Base-by-base conservation (phyloP, 1,140 invertebrate genomes). In the Aporrectodea caliginosa region DNA sequence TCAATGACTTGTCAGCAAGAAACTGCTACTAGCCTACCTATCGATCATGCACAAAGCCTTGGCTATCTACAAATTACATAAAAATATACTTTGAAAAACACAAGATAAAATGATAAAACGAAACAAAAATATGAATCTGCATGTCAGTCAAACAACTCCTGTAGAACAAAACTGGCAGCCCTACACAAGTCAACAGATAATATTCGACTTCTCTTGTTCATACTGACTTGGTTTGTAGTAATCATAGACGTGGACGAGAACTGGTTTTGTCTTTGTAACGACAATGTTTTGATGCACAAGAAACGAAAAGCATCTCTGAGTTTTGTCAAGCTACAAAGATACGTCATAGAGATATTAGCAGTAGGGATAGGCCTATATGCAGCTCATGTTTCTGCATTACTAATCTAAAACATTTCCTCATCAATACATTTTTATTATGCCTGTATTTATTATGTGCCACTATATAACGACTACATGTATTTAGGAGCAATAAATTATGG, bases 211-310 rank as follows among this genome's bases (percentile, higher is more conserved):
- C n/a, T n/a, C n/a, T n/a, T 22, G 43, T 58, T 22, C 6, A 58
- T 58, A 22, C 43, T 58, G 6, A 58, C 43, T 58, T 6, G 43
- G 43, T 58, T 78, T 69, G 16, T 97, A 97, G 87, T 97, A 97
- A 84, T 97, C 95, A 83, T 95, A 97, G 81, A 97, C 91, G 30
- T 92, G 90, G 12, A 97, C 93, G 35, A 94, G 91, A 31, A 94
- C 94, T n/a, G 94, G 93, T 84, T 93, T 93, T 84, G 96, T 93
- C 83, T 93, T 92, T 0, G 93, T 94, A 1, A 97, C 93, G 88
- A 93, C 93, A 81, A 93, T 92, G 2, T 93, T 93, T 84, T 94
- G 91, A 84, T 93, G 94, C 1, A 94, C 94, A 16, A 93, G 93
- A 35, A 97, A 90, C 0, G 93, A 93, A 30, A 96, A 93, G 85